Evolutionary conservation across 2,797 vertebrate genomes (phyloP), one percentile per base, ranked within the genome.

Genomic region (Acanthis flammea): DNA sequence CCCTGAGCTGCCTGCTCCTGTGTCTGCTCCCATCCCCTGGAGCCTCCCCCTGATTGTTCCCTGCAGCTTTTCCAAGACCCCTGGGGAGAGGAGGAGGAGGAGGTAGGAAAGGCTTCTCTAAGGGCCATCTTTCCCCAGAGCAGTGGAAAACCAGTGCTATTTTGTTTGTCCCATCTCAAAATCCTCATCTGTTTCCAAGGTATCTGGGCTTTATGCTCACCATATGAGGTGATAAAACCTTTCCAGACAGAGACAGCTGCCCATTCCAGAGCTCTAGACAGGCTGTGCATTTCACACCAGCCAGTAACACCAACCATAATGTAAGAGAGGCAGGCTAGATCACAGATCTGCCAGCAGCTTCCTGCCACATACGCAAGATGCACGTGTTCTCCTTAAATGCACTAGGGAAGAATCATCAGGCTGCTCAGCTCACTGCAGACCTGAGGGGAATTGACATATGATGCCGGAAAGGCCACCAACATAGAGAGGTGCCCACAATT

Each of bases 311-410:
- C 57, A 71, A 13, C 58, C 41, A 41, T 33, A 58, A 65, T 0
- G 4, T 24, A 84, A 31, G 24, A 74, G 50, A 77, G 41, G 28
- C 62, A 72, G 39, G 39, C 44, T 72, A 62, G 13, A 42, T 62
- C 61, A 41, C 10, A 68, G 50, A 72, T 66, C 62, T 91, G 87
- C 84, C 73, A 79, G 58, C 65, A 83, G 86, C 41, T 85, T 92
- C 76, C 91, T 89, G 91, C 75, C 84, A 89, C 84, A 89, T 72
- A 79, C 1, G 1, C 47, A 74, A 67, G 68, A 94, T 18, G 51
- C 42, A 83, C 19, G 10, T 16, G 4, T 81, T 95, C 73, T 86
- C 94, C 72, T 88, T 62, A 89, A 92, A 78, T 35, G 54, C 66
- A 81, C 70, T 55, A 39, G 19, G 37, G 78, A 82, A 66, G 48